Conservation (phyloP, 1,140 invertebrate species). For the Rhizoglyphus robini region DNA sequence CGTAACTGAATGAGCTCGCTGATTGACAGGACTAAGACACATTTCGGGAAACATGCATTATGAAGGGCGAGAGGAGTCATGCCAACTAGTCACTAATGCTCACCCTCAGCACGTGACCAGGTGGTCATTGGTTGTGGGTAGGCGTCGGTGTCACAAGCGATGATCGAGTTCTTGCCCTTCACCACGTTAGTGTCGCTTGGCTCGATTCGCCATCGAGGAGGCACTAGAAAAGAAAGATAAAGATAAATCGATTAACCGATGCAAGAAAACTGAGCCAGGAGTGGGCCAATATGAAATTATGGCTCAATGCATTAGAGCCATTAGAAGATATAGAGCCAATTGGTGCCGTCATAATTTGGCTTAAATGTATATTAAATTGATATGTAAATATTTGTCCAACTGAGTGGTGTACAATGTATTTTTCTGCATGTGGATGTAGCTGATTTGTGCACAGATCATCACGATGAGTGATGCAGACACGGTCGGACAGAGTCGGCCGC, state of each 20-base stretch:
- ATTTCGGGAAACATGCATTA: too few species aligned
- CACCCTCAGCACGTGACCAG: conserved; percentile 36
- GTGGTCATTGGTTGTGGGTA: conserved; percentile 35
- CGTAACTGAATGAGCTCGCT: too few species aligned
- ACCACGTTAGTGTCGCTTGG: conserved; percentile 36
- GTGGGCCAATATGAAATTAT: not conserved
- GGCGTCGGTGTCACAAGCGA: conserved; percentile 37
- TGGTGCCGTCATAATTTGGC: not conserved
- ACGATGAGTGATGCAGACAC: too few species aligned
- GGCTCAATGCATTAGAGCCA: not conserved
- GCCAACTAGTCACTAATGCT: conserved; percentile 16
- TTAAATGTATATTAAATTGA: conserved; percentile 4
- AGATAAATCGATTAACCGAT: not conserved
- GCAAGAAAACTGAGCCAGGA: not conserved
- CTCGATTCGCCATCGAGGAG: conserved; percentile 37
- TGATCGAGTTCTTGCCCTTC: conserved; percentile 30
- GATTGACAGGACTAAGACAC: too few species aligned
- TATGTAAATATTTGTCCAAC: conserved; percentile 10
- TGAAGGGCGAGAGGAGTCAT: too few species aligned
- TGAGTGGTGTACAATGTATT: not conserved
- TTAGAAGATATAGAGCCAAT: not conserved
- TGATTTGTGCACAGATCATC: not conserved
- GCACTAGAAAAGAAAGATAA: conserved; percentile 36
- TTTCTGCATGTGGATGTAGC: not conserved
- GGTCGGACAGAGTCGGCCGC: too few species aligned